Evolutionary conservation across 2,113 vertebrate genomes (phyloP).

Genomic region (Dicerorhinus sumatrensis): DNA sequence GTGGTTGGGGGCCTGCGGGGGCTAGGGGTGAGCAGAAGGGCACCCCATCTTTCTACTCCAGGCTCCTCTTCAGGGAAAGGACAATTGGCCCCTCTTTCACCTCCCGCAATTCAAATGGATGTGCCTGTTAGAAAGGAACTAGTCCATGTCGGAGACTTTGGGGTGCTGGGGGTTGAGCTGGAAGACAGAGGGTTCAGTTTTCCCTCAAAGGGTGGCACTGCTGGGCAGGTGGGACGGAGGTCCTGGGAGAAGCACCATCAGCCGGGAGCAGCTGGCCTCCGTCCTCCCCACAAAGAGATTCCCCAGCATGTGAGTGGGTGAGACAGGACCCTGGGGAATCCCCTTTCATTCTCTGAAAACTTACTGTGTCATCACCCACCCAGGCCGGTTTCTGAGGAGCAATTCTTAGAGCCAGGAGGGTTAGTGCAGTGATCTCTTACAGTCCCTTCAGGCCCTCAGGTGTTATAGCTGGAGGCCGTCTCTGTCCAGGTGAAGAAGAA

Average conservation of each 20-base stretch:
- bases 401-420: not conserved
- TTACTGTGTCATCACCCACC: not conserved
- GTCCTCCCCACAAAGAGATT: not conserved
- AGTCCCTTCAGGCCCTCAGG: not conserved
- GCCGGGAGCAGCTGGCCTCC: not conserved
- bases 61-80: constrained; percentile 82
- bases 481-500: not conserved
- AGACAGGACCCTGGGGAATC: not conserved
- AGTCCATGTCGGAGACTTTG: constrained; percentile 62
- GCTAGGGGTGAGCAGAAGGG: constrained; percentile 77
- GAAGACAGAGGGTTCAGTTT: not conserved
- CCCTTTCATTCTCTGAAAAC: not conserved
- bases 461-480: not conserved
- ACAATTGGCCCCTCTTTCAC: constrained; percentile 82
- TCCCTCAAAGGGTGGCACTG: not conserved
- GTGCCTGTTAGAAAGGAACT: constrained; percentile 58
- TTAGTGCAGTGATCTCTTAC: not conserved
- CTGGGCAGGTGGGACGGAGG: not conserved
- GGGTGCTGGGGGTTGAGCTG: not conserved
- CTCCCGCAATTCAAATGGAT: constrained; percentile 75
- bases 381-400: not conserved
- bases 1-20: constrained; percentile 62
- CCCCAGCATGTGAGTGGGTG: not conserved
- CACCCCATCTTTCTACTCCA: constrained; percentile 90
- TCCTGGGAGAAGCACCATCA: not conserved